Evolutionary conservation across 2,113 vertebrate genomes (phyloP).

Genomic region (Oceanites oceanicus): DNA sequence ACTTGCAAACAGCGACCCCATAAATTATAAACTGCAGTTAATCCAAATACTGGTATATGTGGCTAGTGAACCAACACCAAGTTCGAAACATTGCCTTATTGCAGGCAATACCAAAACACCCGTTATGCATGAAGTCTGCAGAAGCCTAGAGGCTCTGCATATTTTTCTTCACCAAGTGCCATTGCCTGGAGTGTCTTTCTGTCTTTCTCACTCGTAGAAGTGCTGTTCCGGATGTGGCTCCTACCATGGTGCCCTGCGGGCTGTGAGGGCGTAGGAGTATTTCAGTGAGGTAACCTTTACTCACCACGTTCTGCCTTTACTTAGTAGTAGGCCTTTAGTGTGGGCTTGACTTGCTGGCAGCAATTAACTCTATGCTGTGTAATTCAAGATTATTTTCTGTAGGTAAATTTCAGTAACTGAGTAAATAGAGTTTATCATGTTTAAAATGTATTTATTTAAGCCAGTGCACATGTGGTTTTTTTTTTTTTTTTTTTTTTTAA

Average conservation of each 20-base stretch:
- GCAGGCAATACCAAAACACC: neutral
- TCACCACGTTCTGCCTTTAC: neutral
- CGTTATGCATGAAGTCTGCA: neutral
- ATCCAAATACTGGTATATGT: neutral
- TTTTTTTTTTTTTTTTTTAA: neutral
- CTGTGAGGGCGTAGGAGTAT: neutral
- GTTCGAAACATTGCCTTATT: neutral
- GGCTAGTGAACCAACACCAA: neutral
- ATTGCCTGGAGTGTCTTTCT: neutral
- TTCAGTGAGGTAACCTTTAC: neutral
- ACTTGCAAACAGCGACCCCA: neutral
- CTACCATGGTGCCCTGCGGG: neutral
- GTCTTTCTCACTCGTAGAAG: neutral
- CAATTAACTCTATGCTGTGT: conserved; percentile 59
- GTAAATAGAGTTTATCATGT: conserved; percentile 42
- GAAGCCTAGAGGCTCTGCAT: neutral
- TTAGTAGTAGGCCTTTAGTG: neutral
- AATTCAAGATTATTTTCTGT: conserved; percentile 16
- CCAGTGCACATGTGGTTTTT: neutral
- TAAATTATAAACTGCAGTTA: neutral
- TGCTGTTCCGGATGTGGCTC: neutral
- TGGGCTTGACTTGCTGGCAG: conserved; percentile 8
- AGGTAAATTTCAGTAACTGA: conserved; percentile 42
- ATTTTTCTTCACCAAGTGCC: conserved; percentile 43
- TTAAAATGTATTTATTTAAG: conserved; percentile 60